Evolutionary conservation across 2,113 vertebrate species (phyloP), one percentile per base, ranked within the genome.

Genomic region (Dryoscopus gambensis): DNA sequence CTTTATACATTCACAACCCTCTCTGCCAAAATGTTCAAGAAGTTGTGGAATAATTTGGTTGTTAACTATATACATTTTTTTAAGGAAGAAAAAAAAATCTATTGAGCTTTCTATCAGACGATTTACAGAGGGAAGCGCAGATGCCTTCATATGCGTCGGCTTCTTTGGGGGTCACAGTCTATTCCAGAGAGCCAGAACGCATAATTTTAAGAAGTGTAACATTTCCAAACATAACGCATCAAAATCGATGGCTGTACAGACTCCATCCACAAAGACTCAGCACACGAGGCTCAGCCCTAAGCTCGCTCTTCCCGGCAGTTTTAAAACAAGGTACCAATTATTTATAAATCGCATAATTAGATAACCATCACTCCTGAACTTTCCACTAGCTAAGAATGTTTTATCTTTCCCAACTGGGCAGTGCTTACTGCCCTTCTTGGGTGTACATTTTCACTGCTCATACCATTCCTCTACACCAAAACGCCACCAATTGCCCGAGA

Each of bases 241-340:
- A 94, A 95, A 96, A 93, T 93, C 92, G 70, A 91, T 97, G 89
- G 20, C 70, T 46, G 15, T 37, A 30, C 46, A 89, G 88, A 31
- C 65, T 76, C 74, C 49, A 37, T 70, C 71, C 37, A 37, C 84
- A 64, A 53, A 89, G 87, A 33, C 52, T 57, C 76, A 62, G 79
- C 76, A 73, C 44, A 82, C 3, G 9, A 74, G 30, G 15, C 79
- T 90, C 53, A 59, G 62, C 57, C 40, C 46, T 44, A 56, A 85
- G 46, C 71, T 94, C 35, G 2, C 39, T 73, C 47, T 90, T 86
- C 68, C 47, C 21, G 6, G 47, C 85, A 50, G 39, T 88, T 84
- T 85, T 49, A 75, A 95, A 68, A 37, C 76, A 69, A 91, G 84
- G 50, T 56, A 81, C 80, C 67, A 39, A 57, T 93, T 92, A 78